Percentiles rank a stretch among this genome's conserved stretches.
Evolutionary conservation across 2,797 vertebrate genomes (phyloP).

Genomic region (Tachyglossus aculeatus): DNA sequence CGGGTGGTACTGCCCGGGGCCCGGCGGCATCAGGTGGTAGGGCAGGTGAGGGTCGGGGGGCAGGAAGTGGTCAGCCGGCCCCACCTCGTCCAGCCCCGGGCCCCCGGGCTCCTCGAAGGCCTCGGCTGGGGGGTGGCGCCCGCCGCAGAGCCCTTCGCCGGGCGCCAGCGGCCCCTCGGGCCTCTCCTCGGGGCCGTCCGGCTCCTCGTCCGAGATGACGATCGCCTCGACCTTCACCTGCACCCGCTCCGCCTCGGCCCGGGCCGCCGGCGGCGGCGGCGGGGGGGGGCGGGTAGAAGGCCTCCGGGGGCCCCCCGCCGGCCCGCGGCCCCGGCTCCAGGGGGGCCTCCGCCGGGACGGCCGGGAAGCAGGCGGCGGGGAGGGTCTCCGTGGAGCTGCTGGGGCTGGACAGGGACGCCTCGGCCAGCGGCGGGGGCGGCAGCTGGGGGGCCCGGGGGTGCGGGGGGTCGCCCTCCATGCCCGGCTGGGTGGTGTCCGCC

Average conservation of each 20-base stretch:
- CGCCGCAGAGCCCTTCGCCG: conserved; percentile 4
- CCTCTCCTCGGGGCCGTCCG: conserved; percentile 73
- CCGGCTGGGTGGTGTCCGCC: conserved; percentile 91
- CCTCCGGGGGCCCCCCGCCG: conserved; percentile 23
- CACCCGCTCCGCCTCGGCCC: conserved; percentile 53
- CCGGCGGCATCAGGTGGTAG: conserved; percentile 74
- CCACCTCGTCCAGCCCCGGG: conserved; percentile 69
- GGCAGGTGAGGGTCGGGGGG: conserved; percentile 67
- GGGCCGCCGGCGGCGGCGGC: conserved; percentile 8
- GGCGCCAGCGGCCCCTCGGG: conserved; percentile 36
- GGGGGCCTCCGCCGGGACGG: conserved; percentile 48
- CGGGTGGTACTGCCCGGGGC: conserved; percentile 59
- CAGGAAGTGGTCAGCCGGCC: conserved; percentile 74
- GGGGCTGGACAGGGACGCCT: conserved; percentile 81
- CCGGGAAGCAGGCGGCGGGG: conserved; percentile 61
- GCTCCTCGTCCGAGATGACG: conserved; percentile 91
- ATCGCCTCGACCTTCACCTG: conserved; percentile 92
- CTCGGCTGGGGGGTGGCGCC: conserved; percentile 48
- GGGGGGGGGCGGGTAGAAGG: conserved; percentile 21
- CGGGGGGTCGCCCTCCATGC: conserved; percentile 77
- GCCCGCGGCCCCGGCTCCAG: conserved; percentile 38
- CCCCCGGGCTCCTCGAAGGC: conserved; percentile 56
- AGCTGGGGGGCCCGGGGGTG: conserved; percentile 30
- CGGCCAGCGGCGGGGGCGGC: conserved; percentile 28
- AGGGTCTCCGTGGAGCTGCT: conserved; percentile 87